Evolutionary conservation across 2,888 invertebrate species (phyloP).

Genomic region (Netelia inedita): DNA sequence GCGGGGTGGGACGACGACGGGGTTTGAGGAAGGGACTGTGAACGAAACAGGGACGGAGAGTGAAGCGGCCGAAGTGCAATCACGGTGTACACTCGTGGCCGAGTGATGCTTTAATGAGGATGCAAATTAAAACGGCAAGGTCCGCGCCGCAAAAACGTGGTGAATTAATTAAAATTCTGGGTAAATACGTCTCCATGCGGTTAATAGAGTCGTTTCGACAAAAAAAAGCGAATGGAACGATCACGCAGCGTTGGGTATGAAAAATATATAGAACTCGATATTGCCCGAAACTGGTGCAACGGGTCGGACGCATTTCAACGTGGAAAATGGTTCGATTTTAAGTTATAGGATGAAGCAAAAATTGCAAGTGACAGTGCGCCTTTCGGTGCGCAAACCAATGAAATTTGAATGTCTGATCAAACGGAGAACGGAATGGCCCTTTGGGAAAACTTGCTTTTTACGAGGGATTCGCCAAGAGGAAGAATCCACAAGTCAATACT

Average conservation of each 20-base stretch:
- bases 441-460: too few species aligned
- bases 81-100: slow-evolving; percentile 29
- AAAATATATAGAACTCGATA: too few species aligned
- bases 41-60: not conserved
- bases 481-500: not conserved
- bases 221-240: slow-evolving; percentile 15
- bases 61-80: slow-evolving; percentile 44
- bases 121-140: slow-evolving; percentile 64
- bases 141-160: slow-evolving; percentile 16
- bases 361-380: too few species aligned
- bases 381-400: too few species aligned
- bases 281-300: too few species aligned
- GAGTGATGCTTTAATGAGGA: slow-evolving; percentile 62
- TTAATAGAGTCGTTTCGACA: slow-evolving; percentile 50
- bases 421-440: too few species aligned
- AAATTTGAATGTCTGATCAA: too few species aligned
- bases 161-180: slow-evolving; percentile 57
- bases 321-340: too few species aligned
- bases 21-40: not conserved
- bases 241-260: not conserved
- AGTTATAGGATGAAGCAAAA: too few species aligned
- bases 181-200: slow-evolving; percentile 43
- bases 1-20: not conserved
- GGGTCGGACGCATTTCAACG: too few species aligned
- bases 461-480: not conserved